Evolutionary conservation across 2,113 vertebrate genomes (phyloP).

Genomic region (Notothenia rossii): DNA sequence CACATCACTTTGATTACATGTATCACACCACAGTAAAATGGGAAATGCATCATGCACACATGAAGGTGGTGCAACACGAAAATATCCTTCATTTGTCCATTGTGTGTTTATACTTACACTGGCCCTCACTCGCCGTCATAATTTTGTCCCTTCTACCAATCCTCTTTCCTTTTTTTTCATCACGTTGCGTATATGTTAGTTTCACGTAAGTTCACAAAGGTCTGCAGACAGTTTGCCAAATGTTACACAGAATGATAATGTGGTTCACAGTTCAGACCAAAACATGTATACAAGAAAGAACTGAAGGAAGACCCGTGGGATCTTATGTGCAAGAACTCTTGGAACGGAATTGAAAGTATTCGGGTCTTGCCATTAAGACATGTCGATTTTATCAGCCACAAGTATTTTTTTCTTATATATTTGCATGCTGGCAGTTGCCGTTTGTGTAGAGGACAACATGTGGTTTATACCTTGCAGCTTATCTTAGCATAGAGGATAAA

Average conservation of each 20-base stretch:
- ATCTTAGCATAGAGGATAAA: constrained; percentile 18
- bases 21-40: too few relatives aligned
- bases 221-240: neutral
- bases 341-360: neutral
- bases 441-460: neutral
- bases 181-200: neutral
- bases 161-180: neutral
- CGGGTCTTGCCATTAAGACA: neutral
- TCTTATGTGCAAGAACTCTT: neutral
- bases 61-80: too few relatives aligned
- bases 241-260: neutral
- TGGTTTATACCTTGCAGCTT: neutral
- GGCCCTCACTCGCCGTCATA: too few relatives aligned
- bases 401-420: neutral
- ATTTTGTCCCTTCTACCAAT: neutral
- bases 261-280: neutral
- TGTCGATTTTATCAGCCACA: neutral
- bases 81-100: too few relatives aligned
- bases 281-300: neutral
- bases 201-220: neutral
- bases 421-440: neutral
- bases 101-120: too few relatives aligned
- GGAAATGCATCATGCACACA: too few relatives aligned
- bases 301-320: neutral
- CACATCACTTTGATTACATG: too few relatives aligned